Evolutionary conservation across 2,888 invertebrate species (phyloP), one percentile per base, ranked within the genome.

Genomic region (Xanthostigma xanthostigma): DNA sequence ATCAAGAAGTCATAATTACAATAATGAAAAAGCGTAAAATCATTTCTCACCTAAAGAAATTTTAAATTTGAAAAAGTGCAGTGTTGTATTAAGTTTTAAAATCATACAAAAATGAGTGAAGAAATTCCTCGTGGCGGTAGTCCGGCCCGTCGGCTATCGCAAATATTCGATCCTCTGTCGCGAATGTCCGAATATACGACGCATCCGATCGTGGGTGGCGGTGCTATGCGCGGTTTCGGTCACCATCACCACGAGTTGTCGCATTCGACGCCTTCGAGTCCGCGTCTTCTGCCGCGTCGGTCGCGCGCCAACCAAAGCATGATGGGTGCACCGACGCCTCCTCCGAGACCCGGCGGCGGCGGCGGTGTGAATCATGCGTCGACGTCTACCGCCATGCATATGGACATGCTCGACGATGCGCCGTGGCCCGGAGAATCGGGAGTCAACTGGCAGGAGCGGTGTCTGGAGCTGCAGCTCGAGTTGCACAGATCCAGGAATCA

Each of bases 361-460:
- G 8, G 53, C 62, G 46, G 63, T 64, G 52, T 58, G 71, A 62
- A 53, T 69, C 55, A 59, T 68, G 57, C 36, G 27, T 27, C 27
- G 27, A 27, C 27, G 27, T 27, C 27, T 3, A 27, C 27, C 6
- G 27, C 27, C 27, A 27, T 27, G 27, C 62, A 64, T 46, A 56
- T 67, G 49, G 65, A 67, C 54, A 64, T 64, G 3, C 65, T 64
- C 57, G 66, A 63, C 65, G 59, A 55, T 68, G 65, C 56, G 62
- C 59, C 50, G 60, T 67, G 46, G 66, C 66, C 34, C 62, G 67
- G 62, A 67, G 68, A 47, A 48, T 62, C 58, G 38, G 54, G 53
- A 40, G 76, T 87, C 60, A 87, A 89, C 68, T 92, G 91, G 92
- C 88, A 90, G 69, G 89, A 90, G 67, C 74, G 88, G 49, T 92